Conservation (phyloP, 2,888 invertebrate genomes). For the Tineola bisselliella region DNA sequence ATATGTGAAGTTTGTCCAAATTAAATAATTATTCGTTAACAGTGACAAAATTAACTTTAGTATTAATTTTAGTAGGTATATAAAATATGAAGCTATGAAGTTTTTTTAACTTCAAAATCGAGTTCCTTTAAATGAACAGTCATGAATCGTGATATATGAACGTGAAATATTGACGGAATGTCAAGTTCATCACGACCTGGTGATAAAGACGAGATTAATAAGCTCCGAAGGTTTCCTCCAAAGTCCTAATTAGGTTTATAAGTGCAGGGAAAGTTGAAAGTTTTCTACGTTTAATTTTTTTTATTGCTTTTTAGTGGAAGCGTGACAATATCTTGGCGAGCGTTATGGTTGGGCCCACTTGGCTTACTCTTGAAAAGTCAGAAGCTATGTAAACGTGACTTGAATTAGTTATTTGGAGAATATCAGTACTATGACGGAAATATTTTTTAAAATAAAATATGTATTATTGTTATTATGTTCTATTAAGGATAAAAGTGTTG, state of each 20-base stretch:
- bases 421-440: neutral
- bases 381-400: neutral
- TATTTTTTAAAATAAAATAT: neutral
- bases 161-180: no score
- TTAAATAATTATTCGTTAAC: no score
- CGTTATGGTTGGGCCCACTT: neutral
- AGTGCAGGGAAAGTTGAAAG: neutral
- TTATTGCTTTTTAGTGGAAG: neutral
- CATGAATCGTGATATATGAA: no score
- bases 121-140: no score
- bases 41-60: no score
- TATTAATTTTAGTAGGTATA: no score
- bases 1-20: no score
- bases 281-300: neutral
- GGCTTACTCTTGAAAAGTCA: neutral
- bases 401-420: neutral
- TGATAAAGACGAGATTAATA: neutral
- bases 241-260: neutral
- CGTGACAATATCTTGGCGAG: neutral
- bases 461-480: no score
- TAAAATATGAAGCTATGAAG: no score
- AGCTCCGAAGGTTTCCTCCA: neutral
- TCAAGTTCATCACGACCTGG: no score
- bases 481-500: no score
- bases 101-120: no score